Percentiles rank a stretch among this genome's conserved stretches.
Evolutionary conservation across 2,113 vertebrate species (phyloP).

Genomic region (Thomomys bottae): DNA sequence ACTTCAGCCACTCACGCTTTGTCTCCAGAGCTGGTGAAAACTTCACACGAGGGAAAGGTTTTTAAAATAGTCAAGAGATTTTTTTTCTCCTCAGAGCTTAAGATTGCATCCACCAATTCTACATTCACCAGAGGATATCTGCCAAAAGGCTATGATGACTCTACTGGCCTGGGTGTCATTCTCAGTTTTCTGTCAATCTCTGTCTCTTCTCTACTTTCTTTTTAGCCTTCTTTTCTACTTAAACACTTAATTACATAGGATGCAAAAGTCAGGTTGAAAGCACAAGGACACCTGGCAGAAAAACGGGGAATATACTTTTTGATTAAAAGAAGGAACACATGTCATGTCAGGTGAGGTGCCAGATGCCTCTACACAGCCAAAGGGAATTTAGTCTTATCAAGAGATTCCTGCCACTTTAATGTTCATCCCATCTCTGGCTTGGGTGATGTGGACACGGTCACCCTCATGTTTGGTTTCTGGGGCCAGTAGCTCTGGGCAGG

Average conservation of each 20-base stretch:
- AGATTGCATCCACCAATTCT: not conserved
- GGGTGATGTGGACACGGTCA: not conserved
- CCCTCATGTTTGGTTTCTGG: not conserved
- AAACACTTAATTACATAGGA: constrained; percentile 39
- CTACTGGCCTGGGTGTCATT: not conserved
- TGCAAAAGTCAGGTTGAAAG: constrained; percentile 33
- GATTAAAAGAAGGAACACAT: constrained; percentile 7
- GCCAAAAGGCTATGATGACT: not conserved
- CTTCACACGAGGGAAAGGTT: not conserved
- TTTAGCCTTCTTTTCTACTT: constrained; percentile 32
- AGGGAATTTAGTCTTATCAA: not conserved
- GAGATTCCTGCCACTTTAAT: not conserved
- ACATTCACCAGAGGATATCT: constrained; percentile 27
- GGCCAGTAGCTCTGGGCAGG: not conserved
- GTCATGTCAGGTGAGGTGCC: not conserved
- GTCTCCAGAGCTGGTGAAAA: not conserved
- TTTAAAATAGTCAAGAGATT: not conserved
- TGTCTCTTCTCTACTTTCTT: constrained; percentile 15
- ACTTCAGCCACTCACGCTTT: not conserved
- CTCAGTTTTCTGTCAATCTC: not conserved
- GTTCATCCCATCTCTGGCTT: not conserved
- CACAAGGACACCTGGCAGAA: constrained; percentile 24
- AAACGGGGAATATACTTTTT: not conserved
- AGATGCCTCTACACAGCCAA: not conserved
- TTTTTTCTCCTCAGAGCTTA: constrained; percentile 28